Percentiles rank a stretch among this genome's conserved stretches.
These are phyloP conservation scores for Stegana nigrithorax DNA, from an alignment of 2,888 invertebrate genomes.

Conservation along the genomic window DNA sequence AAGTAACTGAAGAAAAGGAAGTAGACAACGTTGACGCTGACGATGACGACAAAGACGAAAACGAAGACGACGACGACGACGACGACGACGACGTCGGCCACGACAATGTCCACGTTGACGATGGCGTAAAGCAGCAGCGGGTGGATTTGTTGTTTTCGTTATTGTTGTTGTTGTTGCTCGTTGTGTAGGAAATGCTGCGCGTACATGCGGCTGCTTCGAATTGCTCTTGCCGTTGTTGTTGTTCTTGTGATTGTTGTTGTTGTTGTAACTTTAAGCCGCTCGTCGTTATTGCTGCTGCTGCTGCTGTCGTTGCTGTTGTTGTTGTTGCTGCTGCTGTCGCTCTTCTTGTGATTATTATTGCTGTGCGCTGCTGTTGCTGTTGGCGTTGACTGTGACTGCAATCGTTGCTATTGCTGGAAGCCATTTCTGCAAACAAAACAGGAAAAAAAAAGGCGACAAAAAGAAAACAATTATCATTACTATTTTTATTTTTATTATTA, in stretches of 20 bases:
- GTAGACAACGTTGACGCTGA: not conserved
- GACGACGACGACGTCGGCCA: not conserved
- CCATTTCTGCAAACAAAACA: slow-evolving; percentile 59
- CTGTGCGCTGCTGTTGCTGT: slow-evolving; percentile 15
- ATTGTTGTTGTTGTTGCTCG: not conserved
- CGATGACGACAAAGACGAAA: not conserved
- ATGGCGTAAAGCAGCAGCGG: not conserved
- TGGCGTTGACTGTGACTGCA: slow-evolving; percentile 44
- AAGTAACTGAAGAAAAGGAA: not conserved
- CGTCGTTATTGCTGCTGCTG: not conserved
- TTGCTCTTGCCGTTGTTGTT: not conserved
- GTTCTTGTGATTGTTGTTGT: not conserved
- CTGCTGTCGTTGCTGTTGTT: not conserved
- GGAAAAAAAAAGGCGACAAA: slow-evolving; percentile 20
- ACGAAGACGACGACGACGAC: not conserved
- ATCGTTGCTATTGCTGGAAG: slow-evolving; percentile 59
- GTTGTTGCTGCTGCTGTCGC: not conserved
- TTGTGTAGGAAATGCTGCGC: not conserved
- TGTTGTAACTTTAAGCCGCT: not conserved
- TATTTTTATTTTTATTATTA: not conserved
- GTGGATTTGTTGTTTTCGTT: slow-evolving; percentile 7
- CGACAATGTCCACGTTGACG: not conserved
- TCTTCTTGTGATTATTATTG: not conserved
- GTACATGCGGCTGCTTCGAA: too few relatives aligned
- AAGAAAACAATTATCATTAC: not conserved